Percentiles rank a stretch among this genome's conserved stretches.
Evolutionary conservation across 2,888 invertebrate species (phyloP).

Genomic region (Orthosia incerta): DNA sequence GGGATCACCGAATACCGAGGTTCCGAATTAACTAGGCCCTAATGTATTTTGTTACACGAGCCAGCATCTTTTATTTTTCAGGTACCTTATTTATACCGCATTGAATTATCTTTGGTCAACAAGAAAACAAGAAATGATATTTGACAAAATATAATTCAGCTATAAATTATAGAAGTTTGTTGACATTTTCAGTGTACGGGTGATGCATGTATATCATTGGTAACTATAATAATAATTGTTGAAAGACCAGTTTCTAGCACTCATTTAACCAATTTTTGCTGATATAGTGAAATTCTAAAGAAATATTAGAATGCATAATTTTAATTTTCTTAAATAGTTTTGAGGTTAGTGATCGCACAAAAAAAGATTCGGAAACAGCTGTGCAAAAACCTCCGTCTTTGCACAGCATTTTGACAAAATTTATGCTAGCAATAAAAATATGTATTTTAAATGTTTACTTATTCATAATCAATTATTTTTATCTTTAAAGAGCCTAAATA

Average conservation of each 20-base stretch:
- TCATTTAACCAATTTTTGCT: background rate
- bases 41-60: too few species aligned
- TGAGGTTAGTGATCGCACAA: too few species aligned
- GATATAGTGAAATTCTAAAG: background rate
- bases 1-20: too few species aligned
- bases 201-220: slow-evolving; percentile 51
- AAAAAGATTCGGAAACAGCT: too few species aligned
- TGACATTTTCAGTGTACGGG: slow-evolving; percentile 59
- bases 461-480: too few species aligned
- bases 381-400: too few species aligned
- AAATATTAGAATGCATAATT: background rate
- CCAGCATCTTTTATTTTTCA: background rate
- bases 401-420: too few species aligned
- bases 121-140: background rate
- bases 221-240: slow-evolving; percentile 39
- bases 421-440: too few species aligned
- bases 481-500: too few species aligned
- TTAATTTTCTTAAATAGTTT: too few species aligned
- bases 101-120: background rate
- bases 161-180: background rate
- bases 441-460: too few species aligned
- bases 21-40: too few species aligned
- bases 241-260: background rate
- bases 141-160: background rate
- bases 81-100: background rate